Percentiles rank a stretch among this genome's conserved stretches.
Evolutionary conservation across 2,113 vertebrate species (phyloP).

Genomic region (Erythrolamprus reginae): DNA sequence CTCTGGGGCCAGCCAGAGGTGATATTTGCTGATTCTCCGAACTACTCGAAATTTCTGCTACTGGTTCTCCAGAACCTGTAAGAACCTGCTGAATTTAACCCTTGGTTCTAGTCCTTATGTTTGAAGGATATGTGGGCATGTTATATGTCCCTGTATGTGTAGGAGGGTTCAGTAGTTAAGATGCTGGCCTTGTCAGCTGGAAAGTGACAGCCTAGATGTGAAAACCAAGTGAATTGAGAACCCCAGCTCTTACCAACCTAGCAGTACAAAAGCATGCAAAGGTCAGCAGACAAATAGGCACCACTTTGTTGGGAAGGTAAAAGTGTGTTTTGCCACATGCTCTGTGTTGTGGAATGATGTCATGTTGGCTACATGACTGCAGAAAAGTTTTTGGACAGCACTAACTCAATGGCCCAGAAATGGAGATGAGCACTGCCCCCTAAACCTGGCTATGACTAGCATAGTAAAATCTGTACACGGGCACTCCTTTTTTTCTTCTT

Average conservation of each 20-base stretch:
- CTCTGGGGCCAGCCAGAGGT: too few species aligned
- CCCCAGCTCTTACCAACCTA: neutral
- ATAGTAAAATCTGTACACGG: neutral
- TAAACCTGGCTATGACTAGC: neutral
- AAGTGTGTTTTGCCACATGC: neutral
- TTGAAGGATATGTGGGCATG: neutral
- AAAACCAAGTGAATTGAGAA: neutral
- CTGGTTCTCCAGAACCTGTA: too few species aligned
- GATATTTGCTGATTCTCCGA: too few species aligned
- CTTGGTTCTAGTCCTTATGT: too few species aligned
- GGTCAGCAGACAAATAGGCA: neutral
- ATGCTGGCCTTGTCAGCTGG: neutral
- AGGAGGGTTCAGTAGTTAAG: neutral
- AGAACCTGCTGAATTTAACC: too few species aligned
- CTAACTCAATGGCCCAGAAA: neutral
- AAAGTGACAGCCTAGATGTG: neutral
- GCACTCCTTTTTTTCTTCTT: neutral
- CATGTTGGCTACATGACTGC: neutral
- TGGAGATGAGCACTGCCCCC: neutral
- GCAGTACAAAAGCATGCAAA: neutral
- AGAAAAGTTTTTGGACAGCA: neutral
- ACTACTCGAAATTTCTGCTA: too few species aligned
- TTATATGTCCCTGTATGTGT: neutral
- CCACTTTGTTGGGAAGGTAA: neutral
- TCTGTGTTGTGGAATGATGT: neutral